These are phyloP conservation scores for Notodonta dromedarius DNA, from an alignment of 2,888 invertebrate species.

Conservation along the genomic window DNA sequence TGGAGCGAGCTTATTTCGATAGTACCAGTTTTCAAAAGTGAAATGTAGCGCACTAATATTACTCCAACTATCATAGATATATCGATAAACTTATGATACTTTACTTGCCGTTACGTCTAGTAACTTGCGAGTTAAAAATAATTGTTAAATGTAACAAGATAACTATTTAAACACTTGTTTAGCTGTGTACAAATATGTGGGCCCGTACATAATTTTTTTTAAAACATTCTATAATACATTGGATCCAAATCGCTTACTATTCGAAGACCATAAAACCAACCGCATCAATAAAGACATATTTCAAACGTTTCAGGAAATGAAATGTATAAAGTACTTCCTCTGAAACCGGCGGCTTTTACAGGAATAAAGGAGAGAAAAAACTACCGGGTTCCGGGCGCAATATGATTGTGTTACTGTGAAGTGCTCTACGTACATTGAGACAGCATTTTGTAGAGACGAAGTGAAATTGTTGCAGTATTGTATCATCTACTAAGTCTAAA, in stretches of 20 bases:
- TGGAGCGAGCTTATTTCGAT: too few species aligned
- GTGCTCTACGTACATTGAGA: constrained; percentile 8
- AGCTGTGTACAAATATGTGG: too few species aligned
- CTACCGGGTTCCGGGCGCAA: constrained; percentile 29
- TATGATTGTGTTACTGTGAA: constrained; percentile 32
- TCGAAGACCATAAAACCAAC: constrained; percentile 11
- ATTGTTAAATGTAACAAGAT: too few species aligned
- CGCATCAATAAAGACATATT: constrained; percentile 32
- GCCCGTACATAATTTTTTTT: not conserved
- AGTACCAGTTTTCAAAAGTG: too few species aligned
- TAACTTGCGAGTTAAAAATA: too few species aligned
- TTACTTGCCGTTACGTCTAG: too few species aligned
- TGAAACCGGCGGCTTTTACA: constrained; percentile 18
- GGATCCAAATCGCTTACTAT: constrained; percentile 6
- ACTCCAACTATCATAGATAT: too few species aligned
- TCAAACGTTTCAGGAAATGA: constrained; percentile 33
- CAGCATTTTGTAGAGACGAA: constrained; percentile 4
- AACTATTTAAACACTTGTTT: too few species aligned
- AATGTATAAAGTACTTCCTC: constrained; percentile 37
- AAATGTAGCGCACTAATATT: too few species aligned
- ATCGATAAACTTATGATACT: too few species aligned
- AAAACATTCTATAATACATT: not conserved
- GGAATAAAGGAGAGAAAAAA: constrained; percentile 21
- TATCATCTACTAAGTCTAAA: not conserved
- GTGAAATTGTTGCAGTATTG: constrained; percentile 3